Conservation (phyloP, 2,797 vertebrate genomes). For the Periophthalmus magnuspinnatus region DNA sequence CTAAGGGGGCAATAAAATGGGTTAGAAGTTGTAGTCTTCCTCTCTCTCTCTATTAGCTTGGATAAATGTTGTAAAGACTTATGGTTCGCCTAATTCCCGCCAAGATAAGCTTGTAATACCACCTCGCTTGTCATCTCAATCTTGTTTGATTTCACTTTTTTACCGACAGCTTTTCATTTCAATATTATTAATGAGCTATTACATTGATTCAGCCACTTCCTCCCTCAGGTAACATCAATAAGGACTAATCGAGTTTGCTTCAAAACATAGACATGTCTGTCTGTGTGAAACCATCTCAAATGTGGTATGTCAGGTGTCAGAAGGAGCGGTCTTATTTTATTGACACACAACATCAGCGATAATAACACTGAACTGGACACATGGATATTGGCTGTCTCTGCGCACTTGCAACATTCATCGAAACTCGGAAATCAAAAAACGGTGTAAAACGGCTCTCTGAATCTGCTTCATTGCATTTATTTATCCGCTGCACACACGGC, state of each 20-base stretch:
- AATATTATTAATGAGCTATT: constrained; percentile 15
- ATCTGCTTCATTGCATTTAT: constrained; percentile 56
- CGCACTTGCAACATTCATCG: constrained; percentile 8
- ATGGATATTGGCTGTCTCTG: constrained; percentile 38
- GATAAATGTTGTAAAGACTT: constrained; percentile 30
- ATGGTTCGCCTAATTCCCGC: constrained; percentile 19
- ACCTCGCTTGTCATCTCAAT: constrained; percentile 9
- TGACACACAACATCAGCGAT: constrained; percentile 46
- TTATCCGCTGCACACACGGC: constrained; percentile 48
- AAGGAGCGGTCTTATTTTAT: constrained; percentile 44
- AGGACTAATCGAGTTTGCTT: constrained; percentile 49
- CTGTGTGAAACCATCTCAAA: constrained; percentile 16
- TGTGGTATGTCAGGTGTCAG: constrained; percentile 44
- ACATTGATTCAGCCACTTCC: constrained; percentile 13
- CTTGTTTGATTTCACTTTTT: constrained; percentile 28
- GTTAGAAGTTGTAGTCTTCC: constrained; percentile 31
- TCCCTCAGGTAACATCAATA: constrained; percentile 31
- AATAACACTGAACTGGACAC: constrained; percentile 44
- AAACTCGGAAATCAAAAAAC: constrained; percentile 14
- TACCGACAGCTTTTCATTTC: constrained; percentile 10
- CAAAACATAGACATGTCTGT: constrained; percentile 9
- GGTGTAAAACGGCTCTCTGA: constrained; percentile 42
- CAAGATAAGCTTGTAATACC: constrained; percentile 16
- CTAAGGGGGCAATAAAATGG: constrained; percentile 53
- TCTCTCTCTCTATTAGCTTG: constrained; percentile 35